Evolutionary conservation across 2,113 vertebrate species (phyloP), one percentile per base, ranked within the genome.

Genomic region (Cyphomyrus plagiostoma): DNA sequence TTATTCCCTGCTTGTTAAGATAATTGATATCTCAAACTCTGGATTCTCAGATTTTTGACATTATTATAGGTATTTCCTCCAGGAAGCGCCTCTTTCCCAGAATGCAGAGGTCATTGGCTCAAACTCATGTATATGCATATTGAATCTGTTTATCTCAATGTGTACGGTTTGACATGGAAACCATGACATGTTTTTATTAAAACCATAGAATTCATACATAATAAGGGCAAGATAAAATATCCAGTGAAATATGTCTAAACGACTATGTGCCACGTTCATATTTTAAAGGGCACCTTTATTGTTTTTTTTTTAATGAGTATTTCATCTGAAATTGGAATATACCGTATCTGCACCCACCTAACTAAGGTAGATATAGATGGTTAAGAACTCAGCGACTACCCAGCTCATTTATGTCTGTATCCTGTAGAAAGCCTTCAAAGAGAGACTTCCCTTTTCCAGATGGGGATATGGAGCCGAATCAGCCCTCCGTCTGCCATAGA

Each of bases 91-190:
- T 82, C 90, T 90, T 90, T 90, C 88, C 86, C 66, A 30, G 89
- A 91, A 45, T 88, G 62, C 91, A 92, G 92, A 93, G 93, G 93
- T 92, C 93, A 93, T 93, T 90, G 88, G 17, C 50, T 74, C 91
- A 89, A 86, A 91, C 93, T 93, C 92, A 92, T 93, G 90, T 93
- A 92, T 94, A 93, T 93, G 92, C 88, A 94, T 93, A 89, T 86
- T 39, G 88, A 52, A 90, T 26, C 77, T 89, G 62, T 45, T 46
- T 90, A 84, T 92, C 90, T 88, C 39, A 87, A 92, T 91, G 21
- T 19, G 4, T 88, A 49, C 21, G 74, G 90, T 92, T 88, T 91
- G 90, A 91, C 87, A 86, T 89, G 53, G 80, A 88, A 86, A 46
- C 21, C 88, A 89, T 91, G 89, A 91, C 90, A 88, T 80, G 30